Evolutionary conservation across 2,113 vertebrate species (phyloP).

Genomic region (Petrocephalus microphthalmus): DNA sequence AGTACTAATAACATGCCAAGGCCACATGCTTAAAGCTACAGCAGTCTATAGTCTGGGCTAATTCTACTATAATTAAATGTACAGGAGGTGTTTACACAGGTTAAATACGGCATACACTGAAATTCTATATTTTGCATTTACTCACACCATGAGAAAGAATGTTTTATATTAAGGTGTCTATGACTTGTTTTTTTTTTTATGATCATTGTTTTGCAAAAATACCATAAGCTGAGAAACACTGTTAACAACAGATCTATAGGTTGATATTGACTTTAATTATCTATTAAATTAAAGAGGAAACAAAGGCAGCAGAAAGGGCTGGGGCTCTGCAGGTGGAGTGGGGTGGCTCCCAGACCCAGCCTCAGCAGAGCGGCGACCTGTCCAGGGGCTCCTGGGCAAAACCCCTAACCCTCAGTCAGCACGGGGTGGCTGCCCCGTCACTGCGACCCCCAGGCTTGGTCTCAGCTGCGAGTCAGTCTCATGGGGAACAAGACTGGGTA

Average conservation of each 20-base stretch:
- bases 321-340: too few relatives aligned
- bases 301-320: not conserved
- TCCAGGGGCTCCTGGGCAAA: not conserved
- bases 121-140: slow-evolving; percentile 9
- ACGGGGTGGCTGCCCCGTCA: not conserved
- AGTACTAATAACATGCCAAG: slow-evolving; percentile 47
- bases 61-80: slow-evolving; percentile 68
- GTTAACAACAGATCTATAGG: not conserved
- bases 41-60: slow-evolving; percentile 59
- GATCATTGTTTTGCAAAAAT: not conserved
- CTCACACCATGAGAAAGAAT: not conserved
- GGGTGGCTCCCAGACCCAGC: too few relatives aligned
- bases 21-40: slow-evolving; percentile 57
- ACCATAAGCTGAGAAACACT: not conserved
- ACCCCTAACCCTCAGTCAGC: not conserved
- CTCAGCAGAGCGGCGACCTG: not conserved
- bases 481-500: not conserved
- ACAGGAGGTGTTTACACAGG: slow-evolving; percentile 62
- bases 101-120: slow-evolving; percentile 51
- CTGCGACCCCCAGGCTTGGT: not conserved
- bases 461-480: not conserved
- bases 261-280: not conserved
- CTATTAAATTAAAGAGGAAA: not conserved
- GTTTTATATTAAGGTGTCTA: slow-evolving; percentile 1
- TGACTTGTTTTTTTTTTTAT: not conserved